Conservation (phyloP, 2,888 invertebrate genomes). For the Callinectes sapidus region DNA sequence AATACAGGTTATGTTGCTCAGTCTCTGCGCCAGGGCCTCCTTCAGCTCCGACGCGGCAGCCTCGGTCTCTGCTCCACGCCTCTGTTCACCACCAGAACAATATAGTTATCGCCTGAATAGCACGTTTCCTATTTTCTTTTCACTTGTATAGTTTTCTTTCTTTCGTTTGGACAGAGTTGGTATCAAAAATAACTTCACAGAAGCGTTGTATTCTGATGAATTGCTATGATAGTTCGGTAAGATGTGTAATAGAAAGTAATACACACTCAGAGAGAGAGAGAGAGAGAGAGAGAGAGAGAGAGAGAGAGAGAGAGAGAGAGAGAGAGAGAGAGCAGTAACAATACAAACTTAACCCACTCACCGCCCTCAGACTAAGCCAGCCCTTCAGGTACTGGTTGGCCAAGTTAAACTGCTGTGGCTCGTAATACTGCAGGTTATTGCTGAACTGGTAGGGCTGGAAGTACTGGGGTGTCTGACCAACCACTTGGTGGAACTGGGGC, state of each 20-base stretch:
- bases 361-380: not conserved
- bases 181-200: not conserved
- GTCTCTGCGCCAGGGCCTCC: slow-evolving; percentile 2
- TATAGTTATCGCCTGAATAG: not conserved
- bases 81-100: not conserved
- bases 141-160: not conserved
- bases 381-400: not conserved
- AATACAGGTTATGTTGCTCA: slow-evolving; percentile 65
- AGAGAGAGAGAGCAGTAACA: not conserved
- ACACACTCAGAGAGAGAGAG: too few species aligned
- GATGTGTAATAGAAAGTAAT: not conserved
- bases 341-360: not conserved
- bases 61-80: not conserved
- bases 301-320: not conserved
- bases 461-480: not conserved
- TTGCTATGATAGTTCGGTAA: too few species aligned
- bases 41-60: slow-evolving; percentile 34
- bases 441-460: not conserved
- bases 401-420: not conserved
- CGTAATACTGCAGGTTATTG: not conserved
- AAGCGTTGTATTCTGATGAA: not conserved
- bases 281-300: not conserved
- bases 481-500: not conserved
- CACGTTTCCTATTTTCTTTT: not conserved
- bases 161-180: not conserved